A percentile compares a stretch with the other conserved stretches of the same genome.
These are phyloP conservation scores for zebrafish (Danio rerio) DNA, from an alignment of 2,113 vertebrate genomes.

Conservation along the genomic window GRCz12tu NC_133177.1:43484001-43484500, in stretches of 20 bases:
- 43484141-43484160: slow-evolving; percentile 35
- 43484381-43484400: too few relatives aligned
- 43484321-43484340: background rate
- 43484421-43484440: too few relatives aligned
- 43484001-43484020: slow-evolving; percentile 1
- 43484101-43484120: slow-evolving; percentile 36
- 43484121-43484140: slow-evolving; percentile 50
- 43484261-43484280: background rate
- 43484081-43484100: slow-evolving; percentile 42
- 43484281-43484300: background rate
- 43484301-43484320: background rate
- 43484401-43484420: too few relatives aligned
- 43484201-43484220: background rate
- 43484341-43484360: background rate
- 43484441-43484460: too few relatives aligned
- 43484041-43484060: background rate
- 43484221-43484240: background rate
- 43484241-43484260: background rate
- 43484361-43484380: too few relatives aligned
- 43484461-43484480: too few relatives aligned
- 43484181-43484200: slow-evolving; percentile 28
- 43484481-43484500: too few relatives aligned
- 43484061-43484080: slow-evolving; percentile 1
- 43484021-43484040: background rate
- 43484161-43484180: slow-evolving; percentile 22